These are phyloP conservation scores for Ormyrus nitidulus DNA, from an alignment of 2,888 invertebrate species.

Conservation along the genomic window DNA sequence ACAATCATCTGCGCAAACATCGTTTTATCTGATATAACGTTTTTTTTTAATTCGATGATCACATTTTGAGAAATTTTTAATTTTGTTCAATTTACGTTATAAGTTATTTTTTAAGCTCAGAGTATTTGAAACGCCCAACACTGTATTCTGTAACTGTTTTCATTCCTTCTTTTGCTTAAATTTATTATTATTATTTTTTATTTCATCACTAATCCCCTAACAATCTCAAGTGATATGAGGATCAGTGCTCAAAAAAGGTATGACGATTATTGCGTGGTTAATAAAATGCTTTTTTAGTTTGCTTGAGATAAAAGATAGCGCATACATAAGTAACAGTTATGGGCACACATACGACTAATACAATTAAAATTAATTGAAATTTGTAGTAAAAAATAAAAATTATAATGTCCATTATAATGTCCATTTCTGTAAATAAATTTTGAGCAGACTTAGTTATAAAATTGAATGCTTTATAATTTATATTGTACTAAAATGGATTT, in stretches of 20 bases:
- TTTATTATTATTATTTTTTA: slow-evolving; percentile 51
- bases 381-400: slow-evolving; percentile 8
- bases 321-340: slow-evolving; percentile 11
- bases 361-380: neutral
- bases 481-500: slow-evolving; percentile 34
- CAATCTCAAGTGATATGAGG: slow-evolving; percentile 56
- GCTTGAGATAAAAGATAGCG: slow-evolving; percentile 29
- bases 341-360: slow-evolving; percentile 6
- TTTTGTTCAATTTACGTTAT: slow-evolving; percentile 36
- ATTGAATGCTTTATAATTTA: slow-evolving; percentile 33
- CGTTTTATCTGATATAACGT: slow-evolving; percentile 70
- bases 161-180: slow-evolving; percentile 31
- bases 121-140: slow-evolving; percentile 34
- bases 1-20: slow-evolving; percentile 65
- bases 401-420: slow-evolving; percentile 34
- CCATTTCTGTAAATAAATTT: slow-evolving; percentile 34
- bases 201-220: slow-evolving; percentile 52
- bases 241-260: slow-evolving; percentile 63
- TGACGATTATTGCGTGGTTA: slow-evolving; percentile 58
- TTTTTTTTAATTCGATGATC: slow-evolving; percentile 48
- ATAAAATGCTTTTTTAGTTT: slow-evolving; percentile 47
- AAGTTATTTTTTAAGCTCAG: slow-evolving; percentile 14
- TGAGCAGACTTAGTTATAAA: neutral
- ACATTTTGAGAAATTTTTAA: slow-evolving; percentile 30
- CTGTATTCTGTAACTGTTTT: slow-evolving; percentile 19